phyloP scores from a whole-genome alignment of 2,888 invertebrate species.

The Apoda limacodes region DNA sequence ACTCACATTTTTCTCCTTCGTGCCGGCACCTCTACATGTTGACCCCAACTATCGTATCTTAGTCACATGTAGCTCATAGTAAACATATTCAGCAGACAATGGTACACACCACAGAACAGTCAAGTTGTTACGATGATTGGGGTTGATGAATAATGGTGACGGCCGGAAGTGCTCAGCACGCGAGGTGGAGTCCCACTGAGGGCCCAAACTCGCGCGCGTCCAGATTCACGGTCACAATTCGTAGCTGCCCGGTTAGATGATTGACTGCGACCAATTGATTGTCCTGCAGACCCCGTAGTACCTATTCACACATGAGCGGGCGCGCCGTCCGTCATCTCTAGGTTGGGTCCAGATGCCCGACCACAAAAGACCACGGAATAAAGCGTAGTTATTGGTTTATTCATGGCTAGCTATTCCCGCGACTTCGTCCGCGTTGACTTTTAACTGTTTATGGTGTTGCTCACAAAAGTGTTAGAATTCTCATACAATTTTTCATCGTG shows the following conservation, averaged over 20 bases:
- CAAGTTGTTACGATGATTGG: slow-evolving; percentile 1
- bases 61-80: slow-evolving; percentile 36
- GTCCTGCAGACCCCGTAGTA: slow-evolving; percentile 29
- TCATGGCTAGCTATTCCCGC: too few species aligned
- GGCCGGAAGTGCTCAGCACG: slow-evolving; percentile 52
- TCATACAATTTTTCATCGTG: too few species aligned
- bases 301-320: slow-evolving; percentile 44
- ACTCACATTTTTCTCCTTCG: slow-evolving; percentile 63
- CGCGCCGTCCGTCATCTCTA: slow-evolving; percentile 25
- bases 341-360: too few species aligned
- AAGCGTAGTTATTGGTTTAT: too few species aligned
- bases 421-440: too few species aligned
- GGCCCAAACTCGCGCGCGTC: slow-evolving; percentile 30
- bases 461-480: too few species aligned
- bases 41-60: slow-evolving; percentile 31
- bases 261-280: slow-evolving; percentile 63
- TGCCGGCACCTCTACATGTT: slow-evolving; percentile 59
- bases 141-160: slow-evolving; percentile 13
- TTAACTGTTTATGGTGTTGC: too few species aligned
- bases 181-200: slow-evolving; percentile 47
- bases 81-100: too few species aligned
- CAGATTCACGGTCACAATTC: slow-evolving; percentile 57
- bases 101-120: too few species aligned
- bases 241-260: slow-evolving; percentile 56
- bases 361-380: too few species aligned